Evolutionary conservation across 2,113 vertebrate species (phyloP).

Genomic region (Rhinolophus sinicus): DNA sequence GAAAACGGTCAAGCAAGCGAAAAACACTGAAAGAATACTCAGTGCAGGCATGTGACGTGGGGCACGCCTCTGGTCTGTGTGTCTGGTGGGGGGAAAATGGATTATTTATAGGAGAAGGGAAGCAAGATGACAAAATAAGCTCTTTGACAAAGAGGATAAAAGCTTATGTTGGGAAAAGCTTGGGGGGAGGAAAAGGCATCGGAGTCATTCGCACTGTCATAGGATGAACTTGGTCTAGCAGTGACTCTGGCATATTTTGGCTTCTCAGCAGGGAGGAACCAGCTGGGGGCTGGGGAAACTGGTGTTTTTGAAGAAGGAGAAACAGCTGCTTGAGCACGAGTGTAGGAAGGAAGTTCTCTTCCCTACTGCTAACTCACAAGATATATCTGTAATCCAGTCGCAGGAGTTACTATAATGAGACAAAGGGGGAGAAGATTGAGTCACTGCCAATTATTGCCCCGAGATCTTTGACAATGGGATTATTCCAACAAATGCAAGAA

Average conservation of each 20-base stretch:
- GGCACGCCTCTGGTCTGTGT: neutral
- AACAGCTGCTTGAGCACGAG: conserved; percentile 41
- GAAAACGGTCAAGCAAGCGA: conserved; percentile 39
- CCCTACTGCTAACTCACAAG: neutral
- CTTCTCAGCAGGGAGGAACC: conserved; percentile 18
- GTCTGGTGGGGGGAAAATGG: neutral
- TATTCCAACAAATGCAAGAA: neutral
- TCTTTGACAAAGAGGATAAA: conserved; percentile 27
- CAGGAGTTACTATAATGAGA: neutral
- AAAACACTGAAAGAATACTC: neutral
- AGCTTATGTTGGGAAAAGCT: neutral
- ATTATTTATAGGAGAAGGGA: conserved; percentile 12
- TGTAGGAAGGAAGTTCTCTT: conserved; percentile 48
- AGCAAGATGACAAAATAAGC: conserved; percentile 46
- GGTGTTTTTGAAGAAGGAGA: conserved; percentile 37
- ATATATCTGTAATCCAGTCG: neutral
- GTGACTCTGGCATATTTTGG: conserved; percentile 25
- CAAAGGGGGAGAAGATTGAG: neutral
- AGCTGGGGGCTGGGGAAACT: conserved; percentile 26
- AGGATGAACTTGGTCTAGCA: neutral
- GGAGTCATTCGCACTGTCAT: neutral
- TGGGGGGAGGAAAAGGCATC: neutral
- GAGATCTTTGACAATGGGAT: neutral
- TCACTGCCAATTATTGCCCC: neutral
- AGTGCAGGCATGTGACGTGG: neutral